Conservation (phyloP, 1,140 invertebrate genomes). For the Camponotus floridanus region DNA sequence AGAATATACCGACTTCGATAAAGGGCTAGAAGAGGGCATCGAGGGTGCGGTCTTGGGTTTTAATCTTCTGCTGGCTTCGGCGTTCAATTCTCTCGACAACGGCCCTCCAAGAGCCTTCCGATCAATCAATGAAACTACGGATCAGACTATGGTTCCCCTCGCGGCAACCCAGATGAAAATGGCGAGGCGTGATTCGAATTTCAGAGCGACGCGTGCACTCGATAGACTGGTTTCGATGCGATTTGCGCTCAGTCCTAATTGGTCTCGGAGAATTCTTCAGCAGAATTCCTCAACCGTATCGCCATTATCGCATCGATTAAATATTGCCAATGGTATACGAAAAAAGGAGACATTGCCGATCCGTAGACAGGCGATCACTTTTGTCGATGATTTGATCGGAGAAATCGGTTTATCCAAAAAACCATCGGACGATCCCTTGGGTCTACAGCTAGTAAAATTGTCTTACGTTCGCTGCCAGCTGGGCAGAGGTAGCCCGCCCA, state of each 20-base stretch:
- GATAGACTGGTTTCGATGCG: background rate
- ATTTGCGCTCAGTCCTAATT: constrained; percentile 31
- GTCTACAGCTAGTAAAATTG: constrained; percentile 84
- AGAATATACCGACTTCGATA: constrained; percentile 89
- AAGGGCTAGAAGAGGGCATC: constrained; percentile 88
- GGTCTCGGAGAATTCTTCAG: constrained; percentile 17
- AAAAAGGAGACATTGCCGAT: constrained; percentile 12
- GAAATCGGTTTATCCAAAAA: background rate
- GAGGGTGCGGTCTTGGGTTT: constrained; percentile 90
- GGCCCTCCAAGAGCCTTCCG: background rate
- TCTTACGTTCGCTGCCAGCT: constrained; percentile 84
- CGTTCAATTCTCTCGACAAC: constrained; percentile 79
- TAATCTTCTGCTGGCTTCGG: constrained; percentile 88
- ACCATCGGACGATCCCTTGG: constrained; percentile 76
- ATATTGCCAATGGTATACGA: background rate
- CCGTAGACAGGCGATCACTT: background rate
- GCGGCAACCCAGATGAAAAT: constrained; percentile 12
- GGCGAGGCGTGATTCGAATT: background rate
- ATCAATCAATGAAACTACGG: background rate
- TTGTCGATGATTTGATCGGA: background rate
- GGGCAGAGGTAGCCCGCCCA: constrained; percentile 85
- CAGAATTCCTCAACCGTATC: background rate
- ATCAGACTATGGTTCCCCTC: background rate
- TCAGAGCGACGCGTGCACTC: background rate
- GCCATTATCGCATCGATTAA: background rate